Evolutionary conservation across 2,797 vertebrate species (phyloP), one percentile per base, ranked within the genome.

Genomic region (Eulemur coronatus): DNA sequence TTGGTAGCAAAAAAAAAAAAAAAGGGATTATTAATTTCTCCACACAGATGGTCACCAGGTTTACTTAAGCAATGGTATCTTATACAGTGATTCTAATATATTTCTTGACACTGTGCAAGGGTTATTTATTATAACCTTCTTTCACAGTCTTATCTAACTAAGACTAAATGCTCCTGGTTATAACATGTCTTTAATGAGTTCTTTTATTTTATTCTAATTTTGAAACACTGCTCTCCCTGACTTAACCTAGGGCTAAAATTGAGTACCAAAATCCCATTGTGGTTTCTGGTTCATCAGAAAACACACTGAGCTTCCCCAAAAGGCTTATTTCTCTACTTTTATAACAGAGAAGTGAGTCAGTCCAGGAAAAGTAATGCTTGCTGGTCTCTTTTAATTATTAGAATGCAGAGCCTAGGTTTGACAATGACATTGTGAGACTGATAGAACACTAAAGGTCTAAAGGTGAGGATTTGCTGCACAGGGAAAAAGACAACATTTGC

Each of bases 131-230:
- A 94, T 94, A 86, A 95, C 82, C 75, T 94, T 92, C 81, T 95
- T 97, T 94, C 91, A 97, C 95, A 97, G 93, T 91, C 91, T 93
- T 95, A 94, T 89, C 95, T 94, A 67, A 79, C 57, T 78, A 96
- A 97, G 48, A 97, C 89, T 96, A 95, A 95, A 94, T 94, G 96
- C 94, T 97, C 84, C 95, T 96, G 89, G 94, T 97, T 95, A 97
- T 97, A 97, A 91, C 79, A 94, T 80, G 84, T 92, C 95, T 95
- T 97, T 97, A 98, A 97, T 97, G 97, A 97, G 95, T 96, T 97
- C 81, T 95, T 95, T 96, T 95, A 92, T 97, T 98, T 97, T 96
- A 95, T 97, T 97, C 97, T 96, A 94, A 96, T 97, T 97, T 97
- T 95, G 91, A 97, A 91, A 72, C 70, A 69, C 65, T 59, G 65